Percentiles rank a stretch among this genome's conserved stretches.
These are phyloP conservation scores for Euzophera pinguis DNA, from an alignment of 2,888 invertebrate genomes.

Conservation along the genomic window DNA sequence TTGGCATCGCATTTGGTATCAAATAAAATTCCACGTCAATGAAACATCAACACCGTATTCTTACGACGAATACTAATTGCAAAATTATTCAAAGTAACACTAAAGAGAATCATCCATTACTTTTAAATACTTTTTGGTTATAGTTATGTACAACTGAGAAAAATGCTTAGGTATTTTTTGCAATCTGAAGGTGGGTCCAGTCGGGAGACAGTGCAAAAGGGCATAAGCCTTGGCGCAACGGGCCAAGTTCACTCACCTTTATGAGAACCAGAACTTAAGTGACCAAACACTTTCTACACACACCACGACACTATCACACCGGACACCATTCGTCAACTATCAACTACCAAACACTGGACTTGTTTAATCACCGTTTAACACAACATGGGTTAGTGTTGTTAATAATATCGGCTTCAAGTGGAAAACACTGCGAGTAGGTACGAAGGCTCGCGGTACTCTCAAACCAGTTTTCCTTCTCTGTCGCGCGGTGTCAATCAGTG, in stretches of 20 bases:
- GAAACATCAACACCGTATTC: conserved; percentile 4
- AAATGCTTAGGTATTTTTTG: background rate
- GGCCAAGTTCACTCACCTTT: conserved; percentile 59
- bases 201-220: conserved; percentile 42
- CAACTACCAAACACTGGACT: conserved; percentile 22
- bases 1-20: background rate
- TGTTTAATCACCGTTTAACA: conserved; percentile 45
- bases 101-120: background rate
- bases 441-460: conserved; percentile 46
- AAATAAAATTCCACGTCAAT: conserved; percentile 8
- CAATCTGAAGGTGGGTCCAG: conserved; percentile 25
- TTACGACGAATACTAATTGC: conserved; percentile 6
- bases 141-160: background rate
- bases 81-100: background rate
- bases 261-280: conserved; percentile 24
- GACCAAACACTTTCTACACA: conserved; percentile 44
- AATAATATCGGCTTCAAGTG: conserved; percentile 51
- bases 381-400: conserved; percentile 56
- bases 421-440: conserved; percentile 49
- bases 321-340: conserved; percentile 11
- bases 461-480: conserved; percentile 63
- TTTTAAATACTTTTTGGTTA: background rate
- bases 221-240: conserved; percentile 46
- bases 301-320: conserved; percentile 37
- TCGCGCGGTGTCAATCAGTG: conserved; percentile 49